Evolutionary conservation across 2,888 invertebrate species (phyloP), one percentile per base, ranked within the genome.

Genomic region (Siphlonurus alternatus): DNA sequence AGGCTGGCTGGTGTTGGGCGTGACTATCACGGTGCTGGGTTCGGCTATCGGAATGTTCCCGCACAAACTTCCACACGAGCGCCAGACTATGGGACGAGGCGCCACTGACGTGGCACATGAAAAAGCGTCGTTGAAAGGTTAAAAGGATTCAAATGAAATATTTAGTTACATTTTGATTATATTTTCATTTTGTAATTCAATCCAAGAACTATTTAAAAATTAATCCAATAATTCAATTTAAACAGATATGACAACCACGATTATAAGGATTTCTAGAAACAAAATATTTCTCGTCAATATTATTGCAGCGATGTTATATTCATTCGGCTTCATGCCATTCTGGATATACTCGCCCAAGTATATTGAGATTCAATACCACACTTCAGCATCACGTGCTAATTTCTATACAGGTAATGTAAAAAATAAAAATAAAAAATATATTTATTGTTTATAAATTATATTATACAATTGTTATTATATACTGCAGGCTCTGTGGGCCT

Each of bases 301-400:
- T 66, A 76, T 88, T 1, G 85, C 88, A 0, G 83, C 85, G 20
- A 83, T 88, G 15, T 87, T 87, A 70, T 88, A 87, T 70, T 80
- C 87, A 65, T 77, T 85, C 71, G 85, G 85, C 1, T 85, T 84
- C 71, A 83, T 84, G 76, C 88, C 88, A 0, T 87, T 86, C 71
- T 87, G 87, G 82, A 87, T 88, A 61, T 90, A 88, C 71, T 81
- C 89, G 73, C 88, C 90, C 0, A 90, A 90, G 73, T 89, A 89
- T 71, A 87, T 91, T 67, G 89, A 91, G 75, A 87, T 86, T 0
- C 88, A 89, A 74, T 91, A 88, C 74, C 80, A 83, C 64, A 85
- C 87, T 69, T 85, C 88, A 3, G 87, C 90, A 0, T 85, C 87
- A 0, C 81, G 82, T 7, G 87, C 89, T 0, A 88, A 86, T 68